Evolutionary conservation across 2,888 invertebrate species (phyloP).

Genomic region (Ormia ochracea): DNA sequence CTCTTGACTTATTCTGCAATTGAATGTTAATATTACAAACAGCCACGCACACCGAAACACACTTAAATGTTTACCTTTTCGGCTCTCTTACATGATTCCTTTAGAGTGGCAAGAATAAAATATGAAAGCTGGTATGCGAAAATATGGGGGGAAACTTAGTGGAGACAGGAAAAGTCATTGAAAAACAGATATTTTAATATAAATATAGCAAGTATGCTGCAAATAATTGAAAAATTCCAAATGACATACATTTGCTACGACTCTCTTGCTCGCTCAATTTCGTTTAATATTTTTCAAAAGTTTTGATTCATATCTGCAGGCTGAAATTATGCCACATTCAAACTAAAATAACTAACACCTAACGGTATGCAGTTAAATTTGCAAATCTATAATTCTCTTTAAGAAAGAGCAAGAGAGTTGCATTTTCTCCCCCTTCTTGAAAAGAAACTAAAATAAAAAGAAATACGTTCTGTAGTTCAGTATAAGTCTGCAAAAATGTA

Average conservation of each 20-base stretch:
- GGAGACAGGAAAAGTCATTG: neutral
- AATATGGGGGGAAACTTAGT: neutral
- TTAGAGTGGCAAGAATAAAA: neutral
- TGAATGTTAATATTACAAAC: neutral
- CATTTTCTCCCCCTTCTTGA: neutral
- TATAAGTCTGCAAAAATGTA: too few relatives aligned
- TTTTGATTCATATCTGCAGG: neutral
- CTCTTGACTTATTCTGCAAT: slow-evolving; percentile 52
- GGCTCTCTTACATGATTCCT: slow-evolving; percentile 29
- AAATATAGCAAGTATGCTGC: neutral
- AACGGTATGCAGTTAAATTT: slow-evolving; percentile 47
- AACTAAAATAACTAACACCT: slow-evolving; percentile 29
- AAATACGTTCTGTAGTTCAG: too few relatives aligned
- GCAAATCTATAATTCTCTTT: neutral
- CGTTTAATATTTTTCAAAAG: neutral
- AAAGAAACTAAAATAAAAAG: neutral
- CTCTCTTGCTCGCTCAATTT: neutral
- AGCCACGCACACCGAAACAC: neutral
- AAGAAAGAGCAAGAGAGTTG: neutral
- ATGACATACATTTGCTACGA: slow-evolving; percentile 32
- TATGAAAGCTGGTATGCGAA: neutral
- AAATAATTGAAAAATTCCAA: neutral
- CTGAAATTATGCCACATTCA: slow-evolving; percentile 18
- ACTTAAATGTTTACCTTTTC: slow-evolving; percentile 27
- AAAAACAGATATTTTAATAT: neutral